A percentile compares a stretch with the other conserved stretches of the same genome.
These are phyloP conservation scores for Drosophila carrolli DNA, from an alignment of 1,140 invertebrate species.

Conservation along the genomic window DNA sequence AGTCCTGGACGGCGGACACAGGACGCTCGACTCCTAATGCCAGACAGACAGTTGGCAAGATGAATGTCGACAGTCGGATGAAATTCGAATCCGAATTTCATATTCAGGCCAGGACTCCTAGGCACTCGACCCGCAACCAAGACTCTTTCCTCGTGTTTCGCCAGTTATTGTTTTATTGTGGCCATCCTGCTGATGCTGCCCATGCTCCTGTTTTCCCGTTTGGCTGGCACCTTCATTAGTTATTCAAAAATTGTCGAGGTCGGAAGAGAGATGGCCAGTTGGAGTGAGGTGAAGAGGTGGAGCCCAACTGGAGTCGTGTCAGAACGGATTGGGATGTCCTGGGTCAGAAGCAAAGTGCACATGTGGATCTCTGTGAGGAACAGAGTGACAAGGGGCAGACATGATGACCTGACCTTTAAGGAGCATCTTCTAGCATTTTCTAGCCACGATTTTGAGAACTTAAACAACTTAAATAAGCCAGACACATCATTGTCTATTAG, in stretches of 20 bases:
- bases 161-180: constrained; percentile 66
- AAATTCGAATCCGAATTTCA: constrained; percentile 78
- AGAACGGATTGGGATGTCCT: constrained; percentile 58
- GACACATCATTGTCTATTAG: neutral
- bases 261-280: constrained; percentile 3
- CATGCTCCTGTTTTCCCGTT: constrained; percentile 35
- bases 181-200: constrained; percentile 31
- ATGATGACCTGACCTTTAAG: constrained; percentile 33
- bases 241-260: constrained; percentile 77
- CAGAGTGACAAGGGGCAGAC: neutral
- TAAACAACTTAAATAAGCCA: constrained; percentile 2
- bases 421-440: constrained; percentile 1
- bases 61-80: constrained; percentile 79
- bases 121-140: constrained; percentile 21
- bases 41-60: constrained; percentile 76
- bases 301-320: constrained; percentile 72
- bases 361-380: constrained; percentile 43
- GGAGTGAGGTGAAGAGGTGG: constrained; percentile 9
- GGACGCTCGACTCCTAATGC: constrained; percentile 56
- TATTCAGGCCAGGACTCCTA: constrained; percentile 69
- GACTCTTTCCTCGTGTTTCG: constrained; percentile 32
- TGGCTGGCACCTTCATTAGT: constrained; percentile 79
- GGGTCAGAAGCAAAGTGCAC: constrained; percentile 34
- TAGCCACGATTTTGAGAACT: neutral
- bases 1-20: constrained; percentile 60